Evolutionary conservation across 2,113 vertebrate species (phyloP).

Genomic region (Chlorocebus sabaeus): DNA sequence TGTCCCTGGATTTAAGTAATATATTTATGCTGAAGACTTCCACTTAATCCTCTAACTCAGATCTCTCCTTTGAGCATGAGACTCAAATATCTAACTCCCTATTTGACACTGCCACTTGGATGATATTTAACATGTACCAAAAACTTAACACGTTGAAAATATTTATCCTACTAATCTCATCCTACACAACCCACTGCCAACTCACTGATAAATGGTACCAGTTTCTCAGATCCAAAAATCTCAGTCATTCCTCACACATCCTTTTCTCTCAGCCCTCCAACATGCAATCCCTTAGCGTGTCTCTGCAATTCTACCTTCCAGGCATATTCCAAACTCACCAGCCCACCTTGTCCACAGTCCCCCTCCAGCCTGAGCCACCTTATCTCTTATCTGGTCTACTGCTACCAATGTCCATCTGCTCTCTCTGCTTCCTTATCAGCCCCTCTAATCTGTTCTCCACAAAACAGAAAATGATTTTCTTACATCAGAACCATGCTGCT

Average conservation of each 20-base stretch:
- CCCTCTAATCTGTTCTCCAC: neutral
- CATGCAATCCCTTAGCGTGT: accelerated
- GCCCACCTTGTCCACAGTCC: neutral
- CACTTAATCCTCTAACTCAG: neutral
- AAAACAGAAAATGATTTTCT: neutral
- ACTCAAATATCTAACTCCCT: neutral
- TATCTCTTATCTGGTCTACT: neutral
- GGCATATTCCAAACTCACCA: neutral
- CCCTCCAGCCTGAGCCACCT: neutral
- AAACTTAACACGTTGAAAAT: neutral
- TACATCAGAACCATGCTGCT: neutral
- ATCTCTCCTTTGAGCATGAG: neutral
- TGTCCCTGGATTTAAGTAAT: neutral
- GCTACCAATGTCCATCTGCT: neutral
- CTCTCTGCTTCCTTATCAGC: neutral
- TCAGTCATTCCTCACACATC: neutral
- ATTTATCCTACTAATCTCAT: neutral
- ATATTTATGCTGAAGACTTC: neutral
- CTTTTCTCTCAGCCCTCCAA: neutral
- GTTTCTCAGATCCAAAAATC: neutral
- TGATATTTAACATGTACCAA: neutral
- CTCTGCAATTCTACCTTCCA: neutral
- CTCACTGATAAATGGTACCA: neutral
- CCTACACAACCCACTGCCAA: neutral
- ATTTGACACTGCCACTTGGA: neutral